Evolutionary conservation across 2,797 vertebrate genomes (phyloP).

Genomic region (Esox masquinongy): DNA sequence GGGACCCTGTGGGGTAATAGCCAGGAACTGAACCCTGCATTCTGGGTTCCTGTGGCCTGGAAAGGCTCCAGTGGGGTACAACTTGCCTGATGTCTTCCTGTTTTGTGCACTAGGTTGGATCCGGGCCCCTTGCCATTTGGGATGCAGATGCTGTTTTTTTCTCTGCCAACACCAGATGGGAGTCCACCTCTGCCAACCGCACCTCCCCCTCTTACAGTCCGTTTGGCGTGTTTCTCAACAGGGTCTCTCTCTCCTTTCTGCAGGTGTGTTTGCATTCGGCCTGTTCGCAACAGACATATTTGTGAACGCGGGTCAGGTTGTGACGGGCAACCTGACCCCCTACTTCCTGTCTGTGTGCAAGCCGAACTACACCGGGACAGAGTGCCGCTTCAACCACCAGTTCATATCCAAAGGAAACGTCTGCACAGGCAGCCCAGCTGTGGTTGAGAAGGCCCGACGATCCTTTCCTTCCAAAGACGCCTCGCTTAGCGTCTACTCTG

Average conservation of each 20-base stretch:
- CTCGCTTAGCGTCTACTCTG: conserved; percentile 93
- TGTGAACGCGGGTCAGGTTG: conserved; percentile 95
- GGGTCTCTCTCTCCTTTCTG: background rate
- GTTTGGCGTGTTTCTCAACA: background rate
- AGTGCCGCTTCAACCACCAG: conserved; percentile 87
- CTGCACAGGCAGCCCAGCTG: conserved; percentile 87
- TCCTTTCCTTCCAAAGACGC: conserved; percentile 98
- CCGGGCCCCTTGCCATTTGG: background rate
- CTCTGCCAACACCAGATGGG: no score
- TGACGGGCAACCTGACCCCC: conserved; percentile 92
- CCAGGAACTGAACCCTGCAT: background rate
- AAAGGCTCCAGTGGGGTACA: background rate
- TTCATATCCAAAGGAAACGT: conserved; percentile 91
- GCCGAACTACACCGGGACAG: conserved; percentile 91
- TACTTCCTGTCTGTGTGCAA: conserved; percentile 97
- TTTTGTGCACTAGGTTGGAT: background rate
- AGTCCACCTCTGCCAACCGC: no score
- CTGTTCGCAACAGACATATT: conserved; percentile 98
- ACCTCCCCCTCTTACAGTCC: background rate
- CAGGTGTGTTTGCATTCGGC: conserved; percentile 97
- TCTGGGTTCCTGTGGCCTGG: no score
- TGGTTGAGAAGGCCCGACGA: conserved; percentile 88
- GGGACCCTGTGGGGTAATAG: background rate
- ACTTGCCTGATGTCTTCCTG: background rate
- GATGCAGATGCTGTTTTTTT: background rate